Evolutionary conservation across 2,113 vertebrate species (phyloP), one percentile per base, ranked within the genome.

Genomic region (Cebus imitator): DNA sequence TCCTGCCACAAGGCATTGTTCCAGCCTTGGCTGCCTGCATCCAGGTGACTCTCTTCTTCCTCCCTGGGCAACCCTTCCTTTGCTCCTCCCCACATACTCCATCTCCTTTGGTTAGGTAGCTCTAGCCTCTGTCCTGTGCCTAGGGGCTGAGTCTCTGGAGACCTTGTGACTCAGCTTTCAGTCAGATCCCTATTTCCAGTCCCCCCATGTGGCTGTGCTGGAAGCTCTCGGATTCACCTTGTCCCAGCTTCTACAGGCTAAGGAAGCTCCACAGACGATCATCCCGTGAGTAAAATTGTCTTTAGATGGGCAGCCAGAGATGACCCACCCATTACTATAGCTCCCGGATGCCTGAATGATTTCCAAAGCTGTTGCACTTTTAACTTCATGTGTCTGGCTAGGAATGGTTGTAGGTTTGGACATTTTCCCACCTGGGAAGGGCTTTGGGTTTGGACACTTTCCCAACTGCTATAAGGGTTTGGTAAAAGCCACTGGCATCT

Each of bases 231-330:
- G 99, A 23, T 99, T 99, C 3, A 98, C 99, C 48, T 99, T 99
- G 94, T 99, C 99, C 0, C 99, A 99, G 98, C 99, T 99, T 68
- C 98, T 99, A n/a, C 99, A 99, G 95, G 98, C 99, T 84, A 99
- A 99, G 96, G 99, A 99, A 96, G 98, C 99, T 7, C 96, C 98
- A 55, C 90, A 98, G 14, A 99, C 98, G 97, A 99, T 99, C 90
- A 98, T 99, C 75, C 99, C 98, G 99, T 99, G 98, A 99, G 99
- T 98, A 91, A 1, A 97, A 80, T 23, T 37, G 25, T 70, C n/a
- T 91, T 0, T 37, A 83, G 52, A 64, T 80, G 50, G 48, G 32
- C 5, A 35, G 12, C 37, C 25, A 35, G 18, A 32, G 27, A 20
- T 78, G 70, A 92, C 43, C 14, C 8, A 91, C 72, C 85, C 55